Conservation (phyloP, 2,113 vertebrate genomes). For the Amia ocellicauda region DNA sequence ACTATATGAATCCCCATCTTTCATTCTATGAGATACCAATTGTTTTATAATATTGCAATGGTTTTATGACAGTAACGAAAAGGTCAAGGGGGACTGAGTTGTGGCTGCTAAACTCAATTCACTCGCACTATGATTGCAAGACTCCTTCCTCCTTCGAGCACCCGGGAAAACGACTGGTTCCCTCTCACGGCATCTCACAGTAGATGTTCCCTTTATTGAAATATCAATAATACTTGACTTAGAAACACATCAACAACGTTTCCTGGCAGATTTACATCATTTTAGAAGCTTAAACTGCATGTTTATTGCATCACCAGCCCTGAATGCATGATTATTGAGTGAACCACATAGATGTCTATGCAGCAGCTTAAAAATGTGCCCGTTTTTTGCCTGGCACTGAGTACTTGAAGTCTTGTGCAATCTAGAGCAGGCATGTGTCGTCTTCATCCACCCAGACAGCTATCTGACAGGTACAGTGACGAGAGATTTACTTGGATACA, state of each 20-base stretch:
- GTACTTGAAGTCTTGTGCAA: too few relatives aligned
- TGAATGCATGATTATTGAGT: neutral
- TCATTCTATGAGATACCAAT: too few relatives aligned
- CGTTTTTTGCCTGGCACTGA: neutral
- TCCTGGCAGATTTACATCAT: constrained; percentile 9
- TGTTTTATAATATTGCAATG: too few relatives aligned
- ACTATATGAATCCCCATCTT: too few relatives aligned
- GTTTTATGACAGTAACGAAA: neutral
- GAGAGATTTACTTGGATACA: too few relatives aligned
- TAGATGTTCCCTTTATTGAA: constrained; percentile 13
- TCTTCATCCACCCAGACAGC: too few relatives aligned
- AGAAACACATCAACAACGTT: constrained; percentile 2
- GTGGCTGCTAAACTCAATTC: neutral
- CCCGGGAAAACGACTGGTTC: neutral
- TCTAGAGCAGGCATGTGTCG: too few relatives aligned
- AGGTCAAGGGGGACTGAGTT: neutral
- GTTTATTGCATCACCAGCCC: constrained; percentile 8
- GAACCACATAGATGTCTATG: neutral
- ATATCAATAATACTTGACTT: constrained; percentile 12
- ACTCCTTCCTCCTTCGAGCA: constrained; percentile 1
- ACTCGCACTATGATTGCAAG: neutral
- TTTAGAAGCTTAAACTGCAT: neutral
- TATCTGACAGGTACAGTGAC: too few relatives aligned
- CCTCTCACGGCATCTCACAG: neutral
- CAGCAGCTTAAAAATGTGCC: neutral